phyloP scores from a whole-genome alignment of 2,113 vertebrate species.

The Pelecanus crispus region DNA sequence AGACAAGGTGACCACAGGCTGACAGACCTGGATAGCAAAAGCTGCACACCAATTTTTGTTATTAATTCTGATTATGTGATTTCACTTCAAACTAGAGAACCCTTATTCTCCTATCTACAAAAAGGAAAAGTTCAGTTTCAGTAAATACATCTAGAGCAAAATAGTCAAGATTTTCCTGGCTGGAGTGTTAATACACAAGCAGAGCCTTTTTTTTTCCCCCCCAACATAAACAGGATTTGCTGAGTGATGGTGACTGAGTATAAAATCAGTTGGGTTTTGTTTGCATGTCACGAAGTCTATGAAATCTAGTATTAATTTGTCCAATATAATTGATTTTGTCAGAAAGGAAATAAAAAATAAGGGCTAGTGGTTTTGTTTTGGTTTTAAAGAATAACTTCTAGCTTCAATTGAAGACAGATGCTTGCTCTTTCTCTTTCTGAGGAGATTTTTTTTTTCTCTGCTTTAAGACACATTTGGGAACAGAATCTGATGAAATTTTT shows the following conservation, averaged over 20 bases:
- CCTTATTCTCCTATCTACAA: not conserved
- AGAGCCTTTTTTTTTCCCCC: not conserved
- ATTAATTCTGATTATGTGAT: not conserved
- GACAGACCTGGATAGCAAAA: not conserved
- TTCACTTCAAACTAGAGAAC: not conserved
- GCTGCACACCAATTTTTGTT: not conserved
- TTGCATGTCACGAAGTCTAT: not conserved
- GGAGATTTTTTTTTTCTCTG: not conserved
- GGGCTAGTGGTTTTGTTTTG: not conserved
- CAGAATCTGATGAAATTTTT: not conserved
- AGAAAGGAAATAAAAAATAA: not conserved
- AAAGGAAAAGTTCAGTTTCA: not conserved
- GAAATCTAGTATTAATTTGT: not conserved
- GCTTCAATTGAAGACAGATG: not conserved
- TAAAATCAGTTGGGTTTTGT: not conserved
- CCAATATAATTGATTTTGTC: not conserved
- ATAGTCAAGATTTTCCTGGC: not conserved
- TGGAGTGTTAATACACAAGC: not conserved
- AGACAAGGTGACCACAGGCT: not conserved
- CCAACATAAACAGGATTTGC: not conserved
- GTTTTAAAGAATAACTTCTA: not conserved
- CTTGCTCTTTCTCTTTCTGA: not conserved
- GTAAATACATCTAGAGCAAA: not conserved
- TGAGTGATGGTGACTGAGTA: not conserved
- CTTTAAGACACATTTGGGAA: not conserved